These are phyloP conservation scores for Zapus hudsonius DNA, from an alignment of 2,113 vertebrate species.

Conservation along the genomic window DNA sequence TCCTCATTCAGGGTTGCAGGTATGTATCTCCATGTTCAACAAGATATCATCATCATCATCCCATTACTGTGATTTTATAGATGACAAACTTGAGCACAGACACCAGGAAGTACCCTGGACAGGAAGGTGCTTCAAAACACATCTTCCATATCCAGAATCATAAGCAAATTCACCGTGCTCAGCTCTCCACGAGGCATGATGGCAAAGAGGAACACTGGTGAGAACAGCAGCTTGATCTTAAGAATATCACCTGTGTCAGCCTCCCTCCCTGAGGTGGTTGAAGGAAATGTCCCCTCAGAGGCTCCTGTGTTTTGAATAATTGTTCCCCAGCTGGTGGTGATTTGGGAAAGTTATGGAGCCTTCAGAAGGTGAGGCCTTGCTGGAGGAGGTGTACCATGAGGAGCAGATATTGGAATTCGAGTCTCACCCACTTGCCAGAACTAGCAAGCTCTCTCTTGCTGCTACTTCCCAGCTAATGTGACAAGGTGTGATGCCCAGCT, in stretches of 20 bases:
- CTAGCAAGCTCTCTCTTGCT: too few species aligned
- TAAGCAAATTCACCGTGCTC: background rate
- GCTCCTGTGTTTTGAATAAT: too few species aligned
- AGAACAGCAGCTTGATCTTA: background rate
- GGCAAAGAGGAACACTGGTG: background rate
- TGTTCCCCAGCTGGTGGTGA: too few species aligned
- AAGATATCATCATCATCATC: background rate
- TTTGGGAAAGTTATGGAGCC: too few species aligned
- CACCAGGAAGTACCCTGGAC: background rate
- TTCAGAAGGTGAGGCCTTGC: too few species aligned
- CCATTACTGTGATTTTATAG: background rate
- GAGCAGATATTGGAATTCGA: too few species aligned
- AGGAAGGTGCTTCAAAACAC: background rate
- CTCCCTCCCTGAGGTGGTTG: background rate
- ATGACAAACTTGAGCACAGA: background rate
- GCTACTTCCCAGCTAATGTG: too few species aligned
- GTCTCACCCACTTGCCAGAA: too few species aligned
- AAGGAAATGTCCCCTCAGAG: too few species aligned
- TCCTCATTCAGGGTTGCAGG: background rate
- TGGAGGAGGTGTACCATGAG: too few species aligned
- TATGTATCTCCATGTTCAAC: too few species aligned
- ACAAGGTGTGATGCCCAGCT: too few species aligned
- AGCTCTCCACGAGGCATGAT: fast-evolving
- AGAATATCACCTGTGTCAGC: background rate
- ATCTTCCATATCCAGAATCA: fast-evolving